Conservation (phyloP, 2,888 invertebrate species). For the Sphinx pinastri region DNA sequence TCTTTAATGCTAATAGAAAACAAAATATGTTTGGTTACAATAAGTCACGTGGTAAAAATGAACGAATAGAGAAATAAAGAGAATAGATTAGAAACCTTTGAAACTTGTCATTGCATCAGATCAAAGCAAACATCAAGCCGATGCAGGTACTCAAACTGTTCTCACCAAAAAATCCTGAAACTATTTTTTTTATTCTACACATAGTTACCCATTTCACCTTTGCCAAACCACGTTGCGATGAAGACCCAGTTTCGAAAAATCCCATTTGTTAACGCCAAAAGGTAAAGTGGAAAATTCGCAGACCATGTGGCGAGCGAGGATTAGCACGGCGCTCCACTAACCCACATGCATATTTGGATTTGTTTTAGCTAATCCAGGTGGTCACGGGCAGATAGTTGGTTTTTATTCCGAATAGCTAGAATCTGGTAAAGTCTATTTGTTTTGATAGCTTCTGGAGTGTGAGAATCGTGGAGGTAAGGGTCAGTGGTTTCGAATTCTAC, state of each 20-base stretch:
- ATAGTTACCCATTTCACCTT: slow-evolving; percentile 2
- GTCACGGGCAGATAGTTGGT: background rate
- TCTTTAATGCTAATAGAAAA: too few species aligned
- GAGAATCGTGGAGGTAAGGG: too few species aligned
- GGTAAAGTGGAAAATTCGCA: slow-evolving; percentile 45
- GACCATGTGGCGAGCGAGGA: slow-evolving; percentile 47
- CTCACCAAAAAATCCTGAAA: background rate
- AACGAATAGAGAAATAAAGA: too few species aligned
- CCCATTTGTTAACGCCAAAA: slow-evolving; percentile 37
- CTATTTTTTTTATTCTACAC: background rate
- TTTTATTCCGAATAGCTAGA: background rate
- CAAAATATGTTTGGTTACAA: too few species aligned
- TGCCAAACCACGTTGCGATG: slow-evolving; percentile 12
- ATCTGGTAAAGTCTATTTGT: background rate
- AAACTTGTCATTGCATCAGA: background rate
- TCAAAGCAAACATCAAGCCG: background rate
- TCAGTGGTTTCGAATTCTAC: too few species aligned
- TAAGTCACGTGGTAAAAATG: too few species aligned
- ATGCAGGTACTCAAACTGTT: background rate
- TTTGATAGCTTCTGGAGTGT: too few species aligned
- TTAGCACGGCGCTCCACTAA: slow-evolving; percentile 43
- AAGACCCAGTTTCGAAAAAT: slow-evolving; percentile 43
- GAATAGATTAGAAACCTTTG: too few species aligned
- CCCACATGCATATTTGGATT: slow-evolving; percentile 33
- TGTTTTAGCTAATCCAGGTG: slow-evolving; percentile 20